phyloP scores from a whole-genome alignment of 2,113 vertebrate genomes.

The Delphinapterus leucas region DNA sequence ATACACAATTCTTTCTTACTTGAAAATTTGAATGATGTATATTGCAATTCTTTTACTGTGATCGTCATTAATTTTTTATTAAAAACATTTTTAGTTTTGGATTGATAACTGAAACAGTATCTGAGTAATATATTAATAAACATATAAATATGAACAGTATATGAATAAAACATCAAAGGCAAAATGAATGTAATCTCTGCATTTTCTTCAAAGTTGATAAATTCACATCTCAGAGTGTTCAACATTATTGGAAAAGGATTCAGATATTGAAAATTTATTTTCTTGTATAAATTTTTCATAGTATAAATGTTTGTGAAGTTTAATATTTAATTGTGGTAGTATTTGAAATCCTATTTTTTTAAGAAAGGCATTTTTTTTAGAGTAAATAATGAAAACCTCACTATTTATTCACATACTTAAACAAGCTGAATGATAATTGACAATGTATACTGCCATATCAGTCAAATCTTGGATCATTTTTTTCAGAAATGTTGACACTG shows the following conservation, averaged over 20 bases:
- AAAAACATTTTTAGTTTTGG: not conserved
- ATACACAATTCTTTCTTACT: not conserved
- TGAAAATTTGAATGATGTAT: not conserved
- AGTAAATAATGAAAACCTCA: not conserved
- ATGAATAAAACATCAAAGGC: not conserved
- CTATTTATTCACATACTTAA: constrained; percentile 12
- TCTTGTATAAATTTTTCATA: not conserved
- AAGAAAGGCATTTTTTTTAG: not conserved
- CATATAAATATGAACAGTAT: not conserved
- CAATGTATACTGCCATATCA: not conserved
- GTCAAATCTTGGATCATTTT: constrained; percentile 47
- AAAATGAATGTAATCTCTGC: constrained; percentile 2
- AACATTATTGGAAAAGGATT: not conserved
- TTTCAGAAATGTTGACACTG: constrained; percentile 61
- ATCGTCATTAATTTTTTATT: not conserved
- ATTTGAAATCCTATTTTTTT: not conserved
- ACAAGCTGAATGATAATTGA: not conserved
- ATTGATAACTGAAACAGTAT: not conserved
- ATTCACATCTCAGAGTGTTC: not conserved
- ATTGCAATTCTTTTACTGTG: constrained; percentile 4
- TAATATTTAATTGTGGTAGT: constrained; percentile 15
- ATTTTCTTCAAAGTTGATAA: not conserved
- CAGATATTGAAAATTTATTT: constrained; percentile 20
- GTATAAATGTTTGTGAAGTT: not conserved
- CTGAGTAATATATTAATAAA: not conserved